A percentile compares a stretch with the other conserved stretches of the same genome.
These are phyloP conservation scores for Ennomos erosarius DNA, from an alignment of 2,888 invertebrate genomes.

Conservation along the genomic window DNA sequence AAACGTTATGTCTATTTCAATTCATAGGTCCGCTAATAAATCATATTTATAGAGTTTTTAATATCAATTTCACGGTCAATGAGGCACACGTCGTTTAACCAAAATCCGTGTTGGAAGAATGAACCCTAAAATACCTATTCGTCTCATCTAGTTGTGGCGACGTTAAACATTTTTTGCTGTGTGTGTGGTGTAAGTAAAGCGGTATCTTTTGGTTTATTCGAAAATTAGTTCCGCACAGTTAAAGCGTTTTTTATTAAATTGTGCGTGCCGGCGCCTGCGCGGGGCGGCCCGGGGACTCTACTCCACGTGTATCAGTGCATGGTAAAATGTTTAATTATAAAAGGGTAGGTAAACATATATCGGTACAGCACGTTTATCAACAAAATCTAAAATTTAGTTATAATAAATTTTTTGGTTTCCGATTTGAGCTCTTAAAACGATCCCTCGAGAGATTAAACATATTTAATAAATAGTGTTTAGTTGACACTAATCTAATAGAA, in stretches of 20 bases:
- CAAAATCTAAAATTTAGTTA: too few relatives aligned
- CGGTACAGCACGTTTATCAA: too few relatives aligned
- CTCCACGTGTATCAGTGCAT: conserved; percentile 20
- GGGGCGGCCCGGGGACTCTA: conserved; percentile 8
- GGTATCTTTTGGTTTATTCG: conserved; percentile 57
- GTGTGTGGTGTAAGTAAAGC: conserved; percentile 62
- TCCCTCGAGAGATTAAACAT: too few relatives aligned
- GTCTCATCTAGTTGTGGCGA: conserved; percentile 36
- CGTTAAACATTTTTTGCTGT: conserved; percentile 57
- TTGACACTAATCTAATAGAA: too few relatives aligned
- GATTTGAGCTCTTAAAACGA: too few relatives aligned
- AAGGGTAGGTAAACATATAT: background rate
- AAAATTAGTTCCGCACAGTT: conserved; percentile 82
- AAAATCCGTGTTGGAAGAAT: background rate
- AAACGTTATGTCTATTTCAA: conserved; percentile 10
- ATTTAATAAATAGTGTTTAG: too few relatives aligned
- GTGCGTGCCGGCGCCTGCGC: conserved; percentile 64
- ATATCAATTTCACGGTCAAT: background rate
- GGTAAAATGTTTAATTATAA: conserved; percentile 1
- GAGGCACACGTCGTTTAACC: background rate
- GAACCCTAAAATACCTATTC: conserved; percentile 18
- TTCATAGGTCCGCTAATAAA: conserved; percentile 8
- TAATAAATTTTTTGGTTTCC: too few relatives aligned
- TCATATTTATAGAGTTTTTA: conserved; percentile 5
- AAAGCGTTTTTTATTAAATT: conserved; percentile 57